phyloP scores from a whole-genome alignment of 2,888 invertebrate genomes.

The Hoplodrina blanda region DNA sequence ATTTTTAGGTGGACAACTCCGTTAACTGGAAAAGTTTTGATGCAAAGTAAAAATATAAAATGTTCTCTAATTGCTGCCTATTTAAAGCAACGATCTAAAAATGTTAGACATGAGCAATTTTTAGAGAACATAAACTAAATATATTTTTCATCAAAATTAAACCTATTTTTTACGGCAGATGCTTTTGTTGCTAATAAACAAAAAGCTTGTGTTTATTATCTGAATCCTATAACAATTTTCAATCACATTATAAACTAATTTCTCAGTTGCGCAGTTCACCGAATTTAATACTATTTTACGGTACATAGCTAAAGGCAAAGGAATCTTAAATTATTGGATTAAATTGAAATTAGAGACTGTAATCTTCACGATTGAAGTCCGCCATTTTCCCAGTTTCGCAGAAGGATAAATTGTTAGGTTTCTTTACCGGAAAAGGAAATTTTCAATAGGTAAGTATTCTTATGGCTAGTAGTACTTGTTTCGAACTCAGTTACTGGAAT shows the following conservation, averaged over 20 bases:
- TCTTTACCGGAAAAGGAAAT: constrained; percentile 16
- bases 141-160: neutral
- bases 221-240: constrained; percentile 23
- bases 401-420: constrained; percentile 43
- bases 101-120: neutral
- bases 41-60: constrained; percentile 15
- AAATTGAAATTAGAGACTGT: constrained; percentile 60
- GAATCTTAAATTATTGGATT: constrained; percentile 58
- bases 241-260: constrained; percentile 49
- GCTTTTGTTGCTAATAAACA: constrained; percentile 2
- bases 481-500: neutral
- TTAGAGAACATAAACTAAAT: neutral
- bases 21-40: constrained; percentile 30
- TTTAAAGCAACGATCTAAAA: constrained; percentile 20
- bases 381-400: constrained; percentile 42
- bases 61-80: constrained; percentile 20
- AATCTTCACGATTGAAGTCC: constrained; percentile 58
- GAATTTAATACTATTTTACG: constrained; percentile 54
- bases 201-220: constrained; percentile 6
- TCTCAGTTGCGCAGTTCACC: constrained; percentile 37
- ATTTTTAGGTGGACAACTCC: constrained; percentile 33
- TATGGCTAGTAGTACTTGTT: constrained; percentile 8
- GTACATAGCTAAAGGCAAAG: constrained; percentile 46
- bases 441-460: constrained; percentile 14
- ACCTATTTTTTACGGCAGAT: neutral